Evolutionary conservation across 2,113 vertebrate genomes (phyloP).

Genomic region (Eleginops maclovinus): DNA sequence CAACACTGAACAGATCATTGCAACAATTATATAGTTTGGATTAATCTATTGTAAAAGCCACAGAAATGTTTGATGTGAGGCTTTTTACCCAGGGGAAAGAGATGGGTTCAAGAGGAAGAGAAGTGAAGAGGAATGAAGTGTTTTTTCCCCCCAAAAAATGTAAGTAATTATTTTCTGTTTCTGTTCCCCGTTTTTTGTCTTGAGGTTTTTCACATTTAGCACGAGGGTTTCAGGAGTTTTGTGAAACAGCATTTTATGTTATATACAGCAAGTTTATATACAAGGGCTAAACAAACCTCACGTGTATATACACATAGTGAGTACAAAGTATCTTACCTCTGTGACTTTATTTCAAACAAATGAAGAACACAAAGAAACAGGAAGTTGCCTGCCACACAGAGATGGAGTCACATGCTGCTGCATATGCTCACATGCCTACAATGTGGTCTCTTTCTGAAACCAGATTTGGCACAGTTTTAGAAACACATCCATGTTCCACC

Average conservation of each 20-base stretch:
- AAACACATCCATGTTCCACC: conserved; percentile 49
- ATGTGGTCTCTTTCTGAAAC: conserved; percentile 27
- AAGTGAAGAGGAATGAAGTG: neutral
- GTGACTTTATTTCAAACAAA: conserved; percentile 5
- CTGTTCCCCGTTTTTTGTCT: neutral
- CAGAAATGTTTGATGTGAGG: conserved; percentile 10
- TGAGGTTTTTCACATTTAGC: conserved; percentile 16
- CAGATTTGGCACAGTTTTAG: conserved; percentile 46
- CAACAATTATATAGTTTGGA: conserved; percentile 11
- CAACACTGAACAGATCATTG: neutral
- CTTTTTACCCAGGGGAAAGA: conserved; percentile 13
- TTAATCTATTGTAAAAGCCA: conserved; percentile 32
- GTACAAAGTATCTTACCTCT: neutral
- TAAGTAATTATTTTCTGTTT: conserved; percentile 17
- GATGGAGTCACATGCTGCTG: conserved; percentile 48
- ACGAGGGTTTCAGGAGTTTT: neutral
- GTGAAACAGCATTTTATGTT: neutral
- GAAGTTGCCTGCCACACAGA: conserved; percentile 54
- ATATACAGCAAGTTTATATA: neutral
- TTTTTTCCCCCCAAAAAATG: no score
- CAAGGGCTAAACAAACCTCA: neutral
- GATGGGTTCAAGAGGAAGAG: conserved; percentile 11
- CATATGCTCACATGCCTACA: conserved; percentile 37
- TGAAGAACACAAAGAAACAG: conserved; percentile 45
- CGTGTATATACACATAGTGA: neutral